Evolutionary conservation across 2,888 invertebrate species (phyloP), one percentile per base, ranked within the genome.

Genomic region (Thymelicus lineola): DNA sequence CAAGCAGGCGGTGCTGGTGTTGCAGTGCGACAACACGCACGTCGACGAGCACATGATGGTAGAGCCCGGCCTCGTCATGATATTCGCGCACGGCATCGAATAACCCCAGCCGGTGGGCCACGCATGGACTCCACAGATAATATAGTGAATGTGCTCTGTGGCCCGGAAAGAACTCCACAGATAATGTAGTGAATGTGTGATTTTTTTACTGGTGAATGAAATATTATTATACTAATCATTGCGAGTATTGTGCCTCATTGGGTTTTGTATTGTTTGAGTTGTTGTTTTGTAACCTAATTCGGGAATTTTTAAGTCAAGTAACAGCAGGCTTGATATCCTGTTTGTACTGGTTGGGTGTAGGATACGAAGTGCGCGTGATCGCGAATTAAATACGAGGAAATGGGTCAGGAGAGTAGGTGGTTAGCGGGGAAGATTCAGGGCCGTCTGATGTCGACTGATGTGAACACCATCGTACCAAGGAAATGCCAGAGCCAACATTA

Each of bases 51-150:
- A 99, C 80, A 98, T 99, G 96, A 98, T 99, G 96, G 95, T 98
- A 53, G 98, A 98, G 79, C 99, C 99, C 0, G 99, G 99, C 1
- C 95, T 99, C 75, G 98, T 99, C 65, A 98, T 99, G 98, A 99
- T 99, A 83, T 99, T 99, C 92, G 99, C 99, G 72, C 99, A 99
- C 90, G 99, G 99, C 74, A 98, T 99, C 79, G 97, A 97, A 89
- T 97, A 93, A 76, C 77, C 72, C 35, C 60, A 70, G 61, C 62
- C 6, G 36, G 7, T 0, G 20, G 45, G 9, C 63, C 36, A n/a
- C 17, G 6, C 48, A 28, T 50, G 50, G 48, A 61, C 55, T 58
- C 53, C 66, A 72, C 67, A 64, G 36, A 74, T 63, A 75, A 69
- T 46, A 12, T 57, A 63, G 17, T 66, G 42, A 60, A 45, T 17